Base-by-base conservation (phyloP, 2,888 invertebrate genomes). In the Loripinus fragilis region DNA sequence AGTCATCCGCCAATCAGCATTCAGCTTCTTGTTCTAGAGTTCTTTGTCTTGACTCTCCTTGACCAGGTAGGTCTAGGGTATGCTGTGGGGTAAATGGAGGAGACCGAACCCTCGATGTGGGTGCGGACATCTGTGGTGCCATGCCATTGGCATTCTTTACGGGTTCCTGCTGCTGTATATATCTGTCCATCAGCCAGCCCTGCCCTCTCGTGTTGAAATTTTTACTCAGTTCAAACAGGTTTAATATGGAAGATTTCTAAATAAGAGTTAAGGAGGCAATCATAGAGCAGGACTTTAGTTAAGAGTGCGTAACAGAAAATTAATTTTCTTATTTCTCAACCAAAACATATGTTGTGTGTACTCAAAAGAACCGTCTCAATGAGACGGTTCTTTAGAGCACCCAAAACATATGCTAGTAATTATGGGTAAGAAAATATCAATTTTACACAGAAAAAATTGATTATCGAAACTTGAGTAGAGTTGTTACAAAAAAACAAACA, bases 221-320 rank as follows among this genome's bases (percentile, higher is more conserved):
- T 75, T 88, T 87, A 80, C 92, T 91, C 76, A 93, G 74, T 48
- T 93, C 92, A 88, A 93, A 93, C 42, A 93, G 81, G 83, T 93
- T 93, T 35, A 93, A 83, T 23, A 93, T 91, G 25, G 92, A 90
- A 73, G 92, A 74, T 86, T 90, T 90, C 92, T 92, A 85, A 28
- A 38, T 45, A 33, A 28, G 45, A 38, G 82, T 83, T 80, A 85
- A 86, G 77, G 71, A 76, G 23, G 17, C 45, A 45, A 15, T 38
- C 38, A 38, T n/a, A 38, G 12, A 38, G 38, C 38, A 8, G 38
- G 7, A 38, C 38, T 38, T 5, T 12, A 38, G 12, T 38, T 38
- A 38, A n/a, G n/a, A n/a, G n/a, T n/a, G n/a, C n/a, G n/a, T n/a
- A n/a, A n/a, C n/a, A n/a, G n/a, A n/a, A n/a, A n/a, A n/a, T n/a